Evolutionary conservation across 2,113 vertebrate genomes (phyloP).

Genomic region (Colaptes auratus): DNA sequence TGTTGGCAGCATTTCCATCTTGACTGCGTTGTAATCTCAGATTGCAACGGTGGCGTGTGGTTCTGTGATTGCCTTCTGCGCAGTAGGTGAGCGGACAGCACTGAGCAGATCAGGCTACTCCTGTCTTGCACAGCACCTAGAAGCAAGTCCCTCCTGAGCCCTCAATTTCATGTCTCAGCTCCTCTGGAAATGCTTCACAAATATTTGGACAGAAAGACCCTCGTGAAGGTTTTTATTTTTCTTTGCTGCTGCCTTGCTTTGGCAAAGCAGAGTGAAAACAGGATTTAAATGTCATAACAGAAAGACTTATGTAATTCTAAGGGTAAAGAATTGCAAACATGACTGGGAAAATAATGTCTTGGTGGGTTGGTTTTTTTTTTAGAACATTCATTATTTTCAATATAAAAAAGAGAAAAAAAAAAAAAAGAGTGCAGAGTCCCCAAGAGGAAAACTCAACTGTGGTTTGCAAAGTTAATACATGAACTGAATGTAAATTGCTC

Average conservation of each 20-base stretch:
- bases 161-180: conserved; percentile 21
- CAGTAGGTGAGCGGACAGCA: neutral
- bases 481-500: conserved; percentile 52
- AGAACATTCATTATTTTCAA: conserved; percentile 63
- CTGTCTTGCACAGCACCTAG: neutral
- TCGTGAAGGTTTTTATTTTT: conserved; percentile 13
- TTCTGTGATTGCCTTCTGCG: neutral
- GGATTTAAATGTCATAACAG: conserved; percentile 68
- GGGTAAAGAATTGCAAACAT: conserved; percentile 63
- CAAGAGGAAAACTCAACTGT: conserved; percentile 51
- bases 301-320: conserved; percentile 64
- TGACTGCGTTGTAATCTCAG: neutral
- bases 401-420: neutral
- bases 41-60: neutral
- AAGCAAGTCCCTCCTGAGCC: conserved; percentile 12
- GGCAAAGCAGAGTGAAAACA: conserved; percentile 61
- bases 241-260: conserved; percentile 40
- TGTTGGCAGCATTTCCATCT: neutral
- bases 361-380: neutral
- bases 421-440: conserved; percentile 34
- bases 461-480: conserved; percentile 42
- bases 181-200: conserved; percentile 43
- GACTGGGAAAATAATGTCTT: conserved; percentile 68
- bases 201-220: conserved; percentile 19
- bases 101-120: neutral